These are phyloP conservation scores for Leptonema lineaticorne DNA, from an alignment of 1,140 invertebrate genomes.

Conservation along the genomic window DNA sequence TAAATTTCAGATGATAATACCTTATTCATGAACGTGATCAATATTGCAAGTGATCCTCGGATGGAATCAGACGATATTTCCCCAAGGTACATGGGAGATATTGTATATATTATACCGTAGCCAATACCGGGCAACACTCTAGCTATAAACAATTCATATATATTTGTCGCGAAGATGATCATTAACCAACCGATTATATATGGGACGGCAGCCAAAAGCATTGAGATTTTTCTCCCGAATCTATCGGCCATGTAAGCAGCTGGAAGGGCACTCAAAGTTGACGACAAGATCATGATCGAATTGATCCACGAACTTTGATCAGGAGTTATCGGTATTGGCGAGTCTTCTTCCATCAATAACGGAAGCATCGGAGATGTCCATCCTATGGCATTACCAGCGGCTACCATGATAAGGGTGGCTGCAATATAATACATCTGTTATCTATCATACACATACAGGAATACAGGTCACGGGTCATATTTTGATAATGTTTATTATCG, in stretches of 20 bases:
- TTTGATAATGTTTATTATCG: slow-evolving; percentile 1
- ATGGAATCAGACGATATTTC: slow-evolving; percentile 69
- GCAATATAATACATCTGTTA: slow-evolving; percentile 42
- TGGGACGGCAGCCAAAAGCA: slow-evolving; percentile 63
- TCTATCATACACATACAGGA: neutral
- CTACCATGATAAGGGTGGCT: slow-evolving; percentile 56
- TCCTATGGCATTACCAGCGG: slow-evolving; percentile 56
- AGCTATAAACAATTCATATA: slow-evolving; percentile 56
- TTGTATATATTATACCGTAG: slow-evolving; percentile 66
- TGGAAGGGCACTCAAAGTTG: slow-evolving; percentile 52
- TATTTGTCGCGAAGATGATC: slow-evolving; percentile 57
- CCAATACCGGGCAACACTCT: slow-evolving; percentile 65
- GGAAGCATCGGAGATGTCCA: slow-evolving; percentile 64
- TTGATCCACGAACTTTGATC: slow-evolving; percentile 66
- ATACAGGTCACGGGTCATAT: neutral
- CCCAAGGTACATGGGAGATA: slow-evolving; percentile 65
- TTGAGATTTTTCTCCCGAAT: slow-evolving; percentile 67
- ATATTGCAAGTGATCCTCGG: slow-evolving; percentile 68
- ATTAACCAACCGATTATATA: slow-evolving; percentile 67
- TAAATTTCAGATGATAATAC: slow-evolving; percentile 38
- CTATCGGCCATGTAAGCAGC: slow-evolving; percentile 54
- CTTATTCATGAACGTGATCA: slow-evolving; percentile 66
- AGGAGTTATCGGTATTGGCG: slow-evolving; percentile 55
- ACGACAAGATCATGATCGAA: slow-evolving; percentile 57
- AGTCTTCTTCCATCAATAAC: slow-evolving; percentile 50